A percentile compares a stretch with the other conserved stretches of the same genome.
Evolutionary conservation across 2,797 vertebrate genomes (phyloP).

Genomic region (Selene dorsalis): DNA sequence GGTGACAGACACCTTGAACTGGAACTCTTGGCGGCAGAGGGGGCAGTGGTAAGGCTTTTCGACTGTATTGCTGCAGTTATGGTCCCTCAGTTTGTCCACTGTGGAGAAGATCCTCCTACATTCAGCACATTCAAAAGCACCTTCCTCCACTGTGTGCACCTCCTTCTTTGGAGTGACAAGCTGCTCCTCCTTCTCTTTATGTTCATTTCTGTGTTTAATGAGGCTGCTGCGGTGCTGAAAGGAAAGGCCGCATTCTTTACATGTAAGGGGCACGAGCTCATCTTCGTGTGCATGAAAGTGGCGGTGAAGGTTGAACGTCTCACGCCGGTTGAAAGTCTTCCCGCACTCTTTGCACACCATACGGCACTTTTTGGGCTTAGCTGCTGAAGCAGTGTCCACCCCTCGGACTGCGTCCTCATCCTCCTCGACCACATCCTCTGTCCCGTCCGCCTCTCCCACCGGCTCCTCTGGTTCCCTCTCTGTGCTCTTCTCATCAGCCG

Average conservation of each 20-base stretch:
- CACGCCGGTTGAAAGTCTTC: slow-evolving; percentile 82
- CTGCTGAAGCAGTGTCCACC: slow-evolving; percentile 18
- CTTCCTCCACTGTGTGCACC: slow-evolving; percentile 28
- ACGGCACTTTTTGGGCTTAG: slow-evolving; percentile 70
- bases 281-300: slow-evolving; percentile 86
- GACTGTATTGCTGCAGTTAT: slow-evolving; percentile 74
- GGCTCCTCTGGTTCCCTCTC: slow-evolving; percentile 19
- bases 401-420: slow-evolving; percentile 29
- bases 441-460: slow-evolving; percentile 6
- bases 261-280: slow-evolving; percentile 83
- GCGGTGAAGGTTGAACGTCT: slow-evolving; percentile 87
- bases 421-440: slow-evolving; percentile 20
- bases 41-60: slow-evolving; percentile 87
- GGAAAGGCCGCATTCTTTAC: slow-evolving; percentile 85
- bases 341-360: slow-evolving; percentile 85
- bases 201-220: slow-evolving; percentile 85
- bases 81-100: slow-evolving; percentile 75
- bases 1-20: slow-evolving; percentile 81
- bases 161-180: slow-evolving; percentile 60
- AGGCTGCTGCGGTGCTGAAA: slow-evolving; percentile 87
- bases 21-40: slow-evolving; percentile 86
- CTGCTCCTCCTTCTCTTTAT: slow-evolving; percentile 74
- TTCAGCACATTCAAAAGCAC: slow-evolving; percentile 75
- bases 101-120: slow-evolving; percentile 77
- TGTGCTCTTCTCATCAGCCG: background rate